Evolutionary conservation across 2,797 vertebrate species (phyloP), one percentile per base, ranked within the genome.

Genomic region (Botia kubotai): DNA sequence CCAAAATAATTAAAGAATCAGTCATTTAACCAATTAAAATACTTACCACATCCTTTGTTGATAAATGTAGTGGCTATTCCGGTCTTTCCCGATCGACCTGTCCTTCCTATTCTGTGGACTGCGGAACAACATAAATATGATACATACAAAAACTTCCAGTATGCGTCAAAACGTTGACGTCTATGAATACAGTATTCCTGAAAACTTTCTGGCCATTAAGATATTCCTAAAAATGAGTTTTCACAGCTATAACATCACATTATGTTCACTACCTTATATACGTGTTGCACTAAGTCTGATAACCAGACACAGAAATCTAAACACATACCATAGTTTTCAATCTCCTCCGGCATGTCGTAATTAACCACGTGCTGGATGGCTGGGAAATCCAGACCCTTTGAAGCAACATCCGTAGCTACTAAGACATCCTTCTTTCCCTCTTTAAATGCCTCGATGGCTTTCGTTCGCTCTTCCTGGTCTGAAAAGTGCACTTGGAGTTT

Each of bases 291-390:
- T 46, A 33, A 33, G 14, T 26, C 14, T 55, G 0, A 67, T 21
- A 43, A 50, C 14, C 46, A n/a, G 43, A 46, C 10, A 46, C 43
- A 11, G 3, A 14, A 23, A 48, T 58, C 3, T 7, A 21, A 80
- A 23, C 74, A 71, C 92, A 87, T 82, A 99, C 98, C 98, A 0
- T 99, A 99, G 90, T 99, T 99, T 92, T 99, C 98, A 0, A 99
- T 99, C 90, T 99, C 98, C 87, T 99, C 97, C 0, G 98, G 97
- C 98, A 99, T 99, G 88, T 99, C 98, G 0, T 99, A 99, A 87
- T 99, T 99, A 84, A 99, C 95, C 6, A 99, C 97, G 0, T 99
- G 98, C 87, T 99, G 98, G 85, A 99, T 99, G 68, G 97, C 96
- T 43, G 98, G 98, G 87, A 99, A 99, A 89, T 99, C 98, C 90